These are phyloP conservation scores for Emesis furor DNA, from an alignment of 2,888 invertebrate genomes.

Conservation along the genomic window DNA sequence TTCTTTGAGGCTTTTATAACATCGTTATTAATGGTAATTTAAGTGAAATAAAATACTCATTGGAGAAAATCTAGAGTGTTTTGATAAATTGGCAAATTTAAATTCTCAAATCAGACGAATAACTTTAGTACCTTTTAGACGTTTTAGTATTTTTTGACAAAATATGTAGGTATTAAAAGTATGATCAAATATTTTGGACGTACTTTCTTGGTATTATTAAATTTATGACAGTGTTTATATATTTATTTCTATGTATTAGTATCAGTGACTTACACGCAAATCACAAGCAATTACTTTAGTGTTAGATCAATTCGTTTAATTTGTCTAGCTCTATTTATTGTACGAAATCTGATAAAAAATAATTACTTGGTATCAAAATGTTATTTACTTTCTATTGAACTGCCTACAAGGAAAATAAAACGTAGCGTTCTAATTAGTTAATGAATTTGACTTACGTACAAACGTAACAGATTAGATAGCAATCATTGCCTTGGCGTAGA, in stretches of 20 bases:
- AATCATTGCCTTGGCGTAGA: constrained; percentile 6
- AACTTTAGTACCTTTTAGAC: too few relatives aligned
- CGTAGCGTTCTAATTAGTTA: background rate
- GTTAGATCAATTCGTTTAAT: too few relatives aligned
- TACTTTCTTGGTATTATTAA: too few relatives aligned
- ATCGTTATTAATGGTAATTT: constrained; percentile 5
- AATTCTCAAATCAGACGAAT: background rate
- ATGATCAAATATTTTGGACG: too few relatives aligned
- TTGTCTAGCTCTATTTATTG: background rate
- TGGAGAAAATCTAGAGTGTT: background rate
- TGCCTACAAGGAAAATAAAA: background rate
- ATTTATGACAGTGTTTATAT: too few relatives aligned
- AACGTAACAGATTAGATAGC: constrained; percentile 7
- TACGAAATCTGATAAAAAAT: background rate
- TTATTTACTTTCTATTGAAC: background rate
- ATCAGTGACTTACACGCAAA: too few relatives aligned
- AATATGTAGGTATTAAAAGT: too few relatives aligned
- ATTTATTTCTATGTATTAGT: too few relatives aligned
- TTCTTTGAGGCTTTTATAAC: constrained; percentile 6
- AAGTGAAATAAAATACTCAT: constrained; percentile 1
- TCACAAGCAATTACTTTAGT: too few relatives aligned
- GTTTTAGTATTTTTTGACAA: too few relatives aligned
- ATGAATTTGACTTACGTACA: background rate
- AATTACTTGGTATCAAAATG: background rate
- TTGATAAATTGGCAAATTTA: background rate